Evolutionary conservation across 2,888 invertebrate genomes (phyloP).

Genomic region (Calliscelio sp.): DNA sequence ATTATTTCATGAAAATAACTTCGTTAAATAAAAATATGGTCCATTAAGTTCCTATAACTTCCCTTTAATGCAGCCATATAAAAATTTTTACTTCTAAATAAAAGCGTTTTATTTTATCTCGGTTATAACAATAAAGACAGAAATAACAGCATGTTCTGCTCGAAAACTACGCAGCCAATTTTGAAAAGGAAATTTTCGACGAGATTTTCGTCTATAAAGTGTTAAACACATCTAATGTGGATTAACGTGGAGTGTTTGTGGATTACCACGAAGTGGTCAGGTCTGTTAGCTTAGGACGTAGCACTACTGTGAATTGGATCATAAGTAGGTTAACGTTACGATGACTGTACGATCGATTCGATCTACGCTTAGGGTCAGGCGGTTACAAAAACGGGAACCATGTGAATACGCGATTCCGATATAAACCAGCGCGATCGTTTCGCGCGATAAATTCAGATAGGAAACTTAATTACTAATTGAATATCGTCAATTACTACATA

Average conservation of each 20-base stretch:
- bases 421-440: conserved; percentile 51
- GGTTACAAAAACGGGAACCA: conserved; percentile 61
- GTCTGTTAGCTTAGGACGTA: conserved; percentile 51
- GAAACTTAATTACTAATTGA: conserved; percentile 52
- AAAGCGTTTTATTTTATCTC: no score
- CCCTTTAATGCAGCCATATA: no score
- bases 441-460: conserved; percentile 18
- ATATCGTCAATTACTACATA: conserved; percentile 16
- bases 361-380: conserved; percentile 62
- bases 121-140: no score
- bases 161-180: not conserved
- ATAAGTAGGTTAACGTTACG: conserved; percentile 73
- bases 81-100: not conserved
- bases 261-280: conserved; percentile 45
- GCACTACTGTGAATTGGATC: conserved; percentile 58
- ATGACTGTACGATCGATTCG: conserved; percentile 70
- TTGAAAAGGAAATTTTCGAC: not conserved
- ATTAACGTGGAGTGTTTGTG: conserved; percentile 36
- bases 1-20: no score
- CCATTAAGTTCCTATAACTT: no score
- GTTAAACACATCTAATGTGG: conserved; percentile 43
- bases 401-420: conserved; percentile 56
- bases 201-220: conserved; percentile 20
- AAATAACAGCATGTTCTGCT: not conserved
- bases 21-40: no score